Evolutionary conservation across 64 coral and sea anemone species (phyloP), one percentile per base, ranked within the genome.

Genomic region (Platygyra sinensis): DNA sequence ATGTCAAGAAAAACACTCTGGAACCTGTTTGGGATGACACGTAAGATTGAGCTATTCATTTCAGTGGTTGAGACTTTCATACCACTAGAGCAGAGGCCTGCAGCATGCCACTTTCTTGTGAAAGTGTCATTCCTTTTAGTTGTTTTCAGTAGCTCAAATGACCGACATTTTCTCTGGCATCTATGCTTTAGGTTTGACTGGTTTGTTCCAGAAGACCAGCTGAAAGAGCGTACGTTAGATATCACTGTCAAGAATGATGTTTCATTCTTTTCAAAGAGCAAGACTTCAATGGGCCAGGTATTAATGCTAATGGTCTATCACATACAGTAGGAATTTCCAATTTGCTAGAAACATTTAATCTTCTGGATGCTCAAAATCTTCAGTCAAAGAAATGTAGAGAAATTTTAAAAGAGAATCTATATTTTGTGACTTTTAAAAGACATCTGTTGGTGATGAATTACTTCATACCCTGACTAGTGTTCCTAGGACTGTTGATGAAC

Each of bases 171-270:
- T 28, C 22, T 79, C 6, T 46, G 42, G 5, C 42, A 46, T 57
- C 54, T 13, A 17, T 50, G 42, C 65, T 86, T 67, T 61, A 98
- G 96, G 71, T 99, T 99, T 94, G 94, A 99, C 19, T 99, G 97
- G 97, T 86, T 82, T 79, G 90, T 99, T 3, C 90, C 94, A 18
- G 82, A 95, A 39, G 91, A 90, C 63, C 75, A 99, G n/a, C 57
- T 99, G 36, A 93, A 93, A 63, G 93, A 93, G 2, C 94, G 77
- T n/a, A 95, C 90, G 20, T 27, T 99, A 52, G 94, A 99, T 49
- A 91, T 99, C 24, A 95, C 94, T 80, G 94, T 99, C 19, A 99
- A 99, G 78, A 99, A 99, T 88, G 94, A 98, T 65, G 96, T 98
- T 9, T 94, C 93, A 17, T 98, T 98, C 91, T 98, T 98, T 82